Conservation (phyloP, 2,113 vertebrate species). For the Crotophaga sulcirostris region DNA sequence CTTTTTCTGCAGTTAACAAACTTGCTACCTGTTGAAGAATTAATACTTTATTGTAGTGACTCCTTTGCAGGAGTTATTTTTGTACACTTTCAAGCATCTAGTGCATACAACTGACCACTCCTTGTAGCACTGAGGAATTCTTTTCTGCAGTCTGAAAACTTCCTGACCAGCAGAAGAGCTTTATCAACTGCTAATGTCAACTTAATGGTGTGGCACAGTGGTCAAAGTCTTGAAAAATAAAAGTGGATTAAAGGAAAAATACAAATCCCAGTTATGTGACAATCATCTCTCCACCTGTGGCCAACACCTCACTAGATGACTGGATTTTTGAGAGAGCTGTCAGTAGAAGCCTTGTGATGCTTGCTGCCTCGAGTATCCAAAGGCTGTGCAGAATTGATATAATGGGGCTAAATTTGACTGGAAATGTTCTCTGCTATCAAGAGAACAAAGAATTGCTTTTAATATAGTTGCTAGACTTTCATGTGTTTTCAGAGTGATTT, state of each 20-base stretch:
- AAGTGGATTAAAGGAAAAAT: background rate
- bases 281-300: background rate
- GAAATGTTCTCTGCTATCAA: background rate
- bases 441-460: background rate
- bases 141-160: background rate
- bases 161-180: background rate
- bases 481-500: background rate
- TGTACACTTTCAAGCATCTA: background rate
- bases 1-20: background rate
- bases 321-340: background rate
- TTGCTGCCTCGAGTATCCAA: background rate
- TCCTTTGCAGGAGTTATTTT: background rate
- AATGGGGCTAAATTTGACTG: background rate
- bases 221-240: background rate
- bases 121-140: background rate
- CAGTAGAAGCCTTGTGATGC: background rate
- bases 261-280: background rate
- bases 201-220: background rate
- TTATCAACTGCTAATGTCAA: background rate
- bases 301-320: background rate
- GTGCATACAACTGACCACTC: background rate
- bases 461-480: background rate
- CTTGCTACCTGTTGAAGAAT: background rate
- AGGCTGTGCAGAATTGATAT: background rate
- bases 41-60: background rate